Evolutionary conservation across 2,113 vertebrate genomes (phyloP).

Genomic region (Anser brachyrhynchus): DNA sequence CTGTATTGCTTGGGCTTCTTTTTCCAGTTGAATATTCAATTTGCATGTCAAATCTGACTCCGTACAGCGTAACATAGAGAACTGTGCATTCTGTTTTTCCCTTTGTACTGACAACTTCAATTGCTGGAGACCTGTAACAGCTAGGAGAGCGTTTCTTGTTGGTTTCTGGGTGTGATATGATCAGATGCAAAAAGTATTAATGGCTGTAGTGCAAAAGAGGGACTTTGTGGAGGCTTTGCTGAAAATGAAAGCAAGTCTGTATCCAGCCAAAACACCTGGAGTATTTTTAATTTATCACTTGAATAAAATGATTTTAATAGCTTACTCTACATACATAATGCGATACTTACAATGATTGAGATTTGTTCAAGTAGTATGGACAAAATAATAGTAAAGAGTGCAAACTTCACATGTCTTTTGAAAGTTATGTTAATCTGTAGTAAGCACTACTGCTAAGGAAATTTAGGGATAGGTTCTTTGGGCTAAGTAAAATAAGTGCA

Average conservation of each 20-base stretch:
- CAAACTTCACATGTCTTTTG: neutral
- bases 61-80: neutral
- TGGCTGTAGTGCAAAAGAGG: neutral
- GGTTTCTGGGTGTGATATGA: neutral
- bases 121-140: neutral
- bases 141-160: neutral
- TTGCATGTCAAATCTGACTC: neutral
- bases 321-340: neutral
- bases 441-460: neutral
- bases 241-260: neutral
- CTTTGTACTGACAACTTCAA: neutral
- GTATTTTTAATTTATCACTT: neutral
- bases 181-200: neutral
- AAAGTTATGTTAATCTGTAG: neutral
- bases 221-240: neutral
- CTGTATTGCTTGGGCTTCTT: neutral
- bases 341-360: neutral
- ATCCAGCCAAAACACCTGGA: neutral
- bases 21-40: neutral
- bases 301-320: neutral
- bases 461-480: neutral
- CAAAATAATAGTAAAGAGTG: neutral
- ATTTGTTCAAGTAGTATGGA: neutral
- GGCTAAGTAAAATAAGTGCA: neutral
- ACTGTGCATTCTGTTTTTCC: neutral